Conservation (phyloP, 2,797 vertebrate species). For the Gorsachius magnificus region DNA sequence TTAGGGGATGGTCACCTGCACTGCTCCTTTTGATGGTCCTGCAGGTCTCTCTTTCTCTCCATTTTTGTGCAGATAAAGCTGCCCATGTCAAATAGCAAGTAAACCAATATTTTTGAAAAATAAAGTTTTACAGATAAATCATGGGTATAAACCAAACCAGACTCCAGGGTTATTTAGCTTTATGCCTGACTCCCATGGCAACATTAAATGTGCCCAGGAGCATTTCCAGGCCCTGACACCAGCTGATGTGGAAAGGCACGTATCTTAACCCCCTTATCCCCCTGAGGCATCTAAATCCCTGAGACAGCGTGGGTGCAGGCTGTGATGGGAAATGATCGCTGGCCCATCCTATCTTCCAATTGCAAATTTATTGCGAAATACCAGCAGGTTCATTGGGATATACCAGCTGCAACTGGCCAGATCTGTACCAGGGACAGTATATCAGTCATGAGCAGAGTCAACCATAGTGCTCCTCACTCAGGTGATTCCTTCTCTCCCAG, state of each 20-base stretch:
- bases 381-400: background rate
- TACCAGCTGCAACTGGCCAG: fast-evolving
- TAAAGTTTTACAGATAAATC: background rate
- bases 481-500: no score
- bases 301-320: background rate
- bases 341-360: background rate
- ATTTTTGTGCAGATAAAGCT: background rate
- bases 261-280: background rate
- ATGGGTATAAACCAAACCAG: background rate
- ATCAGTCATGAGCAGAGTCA: background rate
- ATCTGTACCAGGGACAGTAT: fast-evolving
- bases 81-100: background rate
- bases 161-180: background rate
- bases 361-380: background rate
- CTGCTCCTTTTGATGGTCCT: background rate
- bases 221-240: background rate
- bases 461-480: background rate
- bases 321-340: background rate
- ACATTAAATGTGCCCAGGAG: background rate
- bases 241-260: background rate
- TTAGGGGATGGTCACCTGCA: background rate
- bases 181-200: background rate
- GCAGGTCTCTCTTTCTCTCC: background rate
- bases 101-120: background rate
- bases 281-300: background rate